phyloP scores from a whole-genome alignment of 2,113 vertebrate genomes.

The Puffinus mauretanicus region DNA sequence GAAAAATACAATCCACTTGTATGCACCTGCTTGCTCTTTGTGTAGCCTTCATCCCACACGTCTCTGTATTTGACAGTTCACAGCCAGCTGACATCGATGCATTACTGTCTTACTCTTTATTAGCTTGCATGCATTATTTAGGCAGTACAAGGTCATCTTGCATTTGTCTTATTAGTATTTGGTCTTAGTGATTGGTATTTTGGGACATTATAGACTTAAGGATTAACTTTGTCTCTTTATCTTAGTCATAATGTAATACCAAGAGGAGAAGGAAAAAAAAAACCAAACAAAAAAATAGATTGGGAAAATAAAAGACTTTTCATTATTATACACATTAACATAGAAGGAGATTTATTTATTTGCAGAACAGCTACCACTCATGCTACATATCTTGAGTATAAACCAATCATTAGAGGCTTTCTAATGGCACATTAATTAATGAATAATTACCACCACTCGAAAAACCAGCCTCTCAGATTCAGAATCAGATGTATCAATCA shows the following conservation, averaged over 20 bases:
- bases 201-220: neutral
- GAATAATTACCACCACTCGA: neutral
- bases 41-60: accelerated
- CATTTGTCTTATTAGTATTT: neutral
- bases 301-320: neutral
- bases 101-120: neutral
- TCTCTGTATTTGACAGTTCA: neutral
- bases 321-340: neutral
- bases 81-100: neutral
- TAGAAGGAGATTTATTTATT: neutral
- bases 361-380: neutral
- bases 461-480: neutral
- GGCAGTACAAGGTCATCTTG: neutral
- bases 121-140: neutral
- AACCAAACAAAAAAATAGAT: neutral
- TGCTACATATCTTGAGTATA: neutral
- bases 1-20: neutral
- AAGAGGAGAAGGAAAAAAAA: neutral
- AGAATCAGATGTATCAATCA: neutral
- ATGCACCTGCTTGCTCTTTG: neutral
- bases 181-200: neutral
- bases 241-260: neutral
- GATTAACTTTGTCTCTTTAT: neutral
- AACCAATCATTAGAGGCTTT: neutral
- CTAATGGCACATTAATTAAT: neutral